phyloP scores from a whole-genome alignment of 2,888 invertebrate genomes.

The Plutella xylostella region DNA sequence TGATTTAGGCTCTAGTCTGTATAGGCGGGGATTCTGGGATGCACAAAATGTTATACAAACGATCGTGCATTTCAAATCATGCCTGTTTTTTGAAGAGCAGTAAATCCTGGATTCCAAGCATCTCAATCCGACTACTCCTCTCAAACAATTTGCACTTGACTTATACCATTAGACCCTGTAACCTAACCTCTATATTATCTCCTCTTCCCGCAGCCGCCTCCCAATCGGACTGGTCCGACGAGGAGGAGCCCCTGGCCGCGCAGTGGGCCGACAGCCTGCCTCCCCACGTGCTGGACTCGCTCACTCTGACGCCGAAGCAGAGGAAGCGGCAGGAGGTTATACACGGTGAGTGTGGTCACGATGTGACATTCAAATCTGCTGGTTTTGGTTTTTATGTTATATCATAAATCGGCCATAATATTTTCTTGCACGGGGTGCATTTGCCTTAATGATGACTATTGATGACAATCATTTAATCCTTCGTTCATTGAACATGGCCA shows the following conservation, averaged over 20 bases:
- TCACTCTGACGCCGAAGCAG: slow-evolving; percentile 40
- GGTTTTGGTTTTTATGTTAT: background rate
- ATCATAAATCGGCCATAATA: background rate
- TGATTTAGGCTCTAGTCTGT: too few species aligned
- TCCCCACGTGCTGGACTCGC: slow-evolving; percentile 40
- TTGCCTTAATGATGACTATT: too few species aligned
- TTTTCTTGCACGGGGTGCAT: background rate
- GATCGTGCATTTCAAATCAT: too few species aligned
- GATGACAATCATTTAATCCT: too few species aligned
- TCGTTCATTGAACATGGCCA: too few species aligned
- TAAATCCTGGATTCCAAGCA: too few species aligned
- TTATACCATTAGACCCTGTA: background rate
- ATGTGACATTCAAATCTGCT: background rate
- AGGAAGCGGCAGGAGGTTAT: slow-evolving; percentile 63
- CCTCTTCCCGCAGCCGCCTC: slow-evolving; percentile 30
- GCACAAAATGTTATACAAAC: too few species aligned
- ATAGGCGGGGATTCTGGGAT: too few species aligned
- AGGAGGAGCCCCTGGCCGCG: slow-evolving; percentile 52
- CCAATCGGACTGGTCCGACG: slow-evolving; percentile 59
- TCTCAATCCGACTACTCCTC: too few species aligned
- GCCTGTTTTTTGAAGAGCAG: too few species aligned
- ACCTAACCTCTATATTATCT: background rate
- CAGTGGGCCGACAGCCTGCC: slow-evolving; percentile 60
- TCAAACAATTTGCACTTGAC: too few species aligned
- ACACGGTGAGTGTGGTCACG: slow-evolving; percentile 41